Conservation (phyloP, 1,140 invertebrate species). For the Drosophila eugracilis region DNA sequence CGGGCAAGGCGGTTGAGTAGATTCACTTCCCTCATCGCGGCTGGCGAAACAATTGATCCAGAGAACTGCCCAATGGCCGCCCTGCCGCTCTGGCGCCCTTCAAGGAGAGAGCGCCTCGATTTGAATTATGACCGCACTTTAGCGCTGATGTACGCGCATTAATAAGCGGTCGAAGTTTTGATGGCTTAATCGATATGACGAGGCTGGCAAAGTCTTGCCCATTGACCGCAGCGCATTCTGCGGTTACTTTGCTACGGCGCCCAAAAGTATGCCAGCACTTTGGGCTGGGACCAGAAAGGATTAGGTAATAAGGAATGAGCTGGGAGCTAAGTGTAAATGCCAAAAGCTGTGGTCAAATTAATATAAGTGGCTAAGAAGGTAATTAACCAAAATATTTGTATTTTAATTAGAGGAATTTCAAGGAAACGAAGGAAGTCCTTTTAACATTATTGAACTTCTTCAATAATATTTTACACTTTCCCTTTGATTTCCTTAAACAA, state of each 20-base stretch:
- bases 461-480: too few species aligned
- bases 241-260: constrained; percentile 4
- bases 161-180: constrained; percentile 55
- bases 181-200: constrained; percentile 43
- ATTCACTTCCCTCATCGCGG: constrained; percentile 44
- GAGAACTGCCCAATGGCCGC: too few species aligned
- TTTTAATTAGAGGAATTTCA: background rate
- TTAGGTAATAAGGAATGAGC: constrained; percentile 6
- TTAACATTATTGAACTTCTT: background rate
- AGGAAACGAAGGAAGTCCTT: background rate
- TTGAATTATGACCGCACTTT: constrained; percentile 61
- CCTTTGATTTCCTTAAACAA: too few species aligned
- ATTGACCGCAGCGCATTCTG: constrained; percentile 29
- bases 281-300: background rate
- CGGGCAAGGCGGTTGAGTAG: constrained; percentile 38
- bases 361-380: background rate
- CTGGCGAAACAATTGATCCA: constrained; percentile 4
- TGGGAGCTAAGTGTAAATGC: background rate
- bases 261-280: constrained; percentile 7
- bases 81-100: background rate
- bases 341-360: background rate
- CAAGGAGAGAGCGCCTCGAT: background rate
- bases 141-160: constrained; percentile 41
- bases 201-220: background rate
- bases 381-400: background rate